phyloP scores from a whole-genome alignment of 2,888 invertebrate genomes.

The Achlya flavicornis region DNA sequence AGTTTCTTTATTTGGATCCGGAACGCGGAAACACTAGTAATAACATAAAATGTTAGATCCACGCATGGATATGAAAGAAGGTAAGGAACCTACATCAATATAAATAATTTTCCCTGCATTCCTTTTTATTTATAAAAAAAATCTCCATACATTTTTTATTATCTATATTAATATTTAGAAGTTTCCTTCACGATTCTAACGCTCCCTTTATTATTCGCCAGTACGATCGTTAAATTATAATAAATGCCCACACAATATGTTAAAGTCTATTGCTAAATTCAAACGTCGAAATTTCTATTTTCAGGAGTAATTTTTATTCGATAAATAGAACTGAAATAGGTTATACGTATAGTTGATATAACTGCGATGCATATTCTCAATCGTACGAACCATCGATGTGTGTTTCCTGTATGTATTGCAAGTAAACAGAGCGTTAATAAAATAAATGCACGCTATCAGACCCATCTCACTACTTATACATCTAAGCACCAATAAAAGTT shows the following conservation, averaged over 20 bases:
- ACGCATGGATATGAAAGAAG: too few species aligned
- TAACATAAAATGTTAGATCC: too few species aligned
- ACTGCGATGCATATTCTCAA: constrained; percentile 31
- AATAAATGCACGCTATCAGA: neutral
- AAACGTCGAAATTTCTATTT: neutral
- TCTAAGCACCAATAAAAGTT: neutral
- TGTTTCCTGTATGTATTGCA: constrained; percentile 31
- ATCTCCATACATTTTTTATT: too few species aligned
- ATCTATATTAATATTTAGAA: too few species aligned
- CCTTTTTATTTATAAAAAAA: too few species aligned
- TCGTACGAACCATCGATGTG: constrained; percentile 27
- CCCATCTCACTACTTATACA: neutral
- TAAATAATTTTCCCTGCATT: too few species aligned
- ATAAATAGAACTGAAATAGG: neutral
- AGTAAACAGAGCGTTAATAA: constrained; percentile 15
- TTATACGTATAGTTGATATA: neutral
- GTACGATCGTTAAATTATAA: too few species aligned
- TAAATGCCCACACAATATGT: neutral
- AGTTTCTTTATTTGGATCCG: too few species aligned
- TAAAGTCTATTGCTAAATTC: neutral
- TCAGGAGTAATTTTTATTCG: neutral
- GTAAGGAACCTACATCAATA: too few species aligned
- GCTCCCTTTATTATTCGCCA: too few species aligned
- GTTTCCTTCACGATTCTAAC: too few species aligned
- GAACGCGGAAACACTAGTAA: too few species aligned